Percentiles rank a stretch among this genome's conserved stretches.
phyloP scores from a whole-genome alignment of 2,797 vertebrate genomes.

The Tinamus major region DNA sequence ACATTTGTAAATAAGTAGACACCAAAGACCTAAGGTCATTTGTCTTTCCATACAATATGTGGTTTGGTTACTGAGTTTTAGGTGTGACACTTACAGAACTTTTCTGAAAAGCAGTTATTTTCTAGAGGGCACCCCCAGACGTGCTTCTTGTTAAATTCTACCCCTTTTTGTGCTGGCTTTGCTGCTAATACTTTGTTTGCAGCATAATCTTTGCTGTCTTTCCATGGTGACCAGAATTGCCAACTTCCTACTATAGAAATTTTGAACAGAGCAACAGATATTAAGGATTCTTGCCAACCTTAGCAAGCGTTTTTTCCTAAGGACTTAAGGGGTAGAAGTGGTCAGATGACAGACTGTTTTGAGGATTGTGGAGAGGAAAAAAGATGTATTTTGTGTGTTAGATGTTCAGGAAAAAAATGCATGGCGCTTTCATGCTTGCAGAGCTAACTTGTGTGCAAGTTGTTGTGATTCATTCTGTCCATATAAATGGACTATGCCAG shows the following conservation, averaged over 20 bases:
- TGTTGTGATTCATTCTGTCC: not conserved
- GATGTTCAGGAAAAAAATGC: not conserved
- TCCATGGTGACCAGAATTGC: slow-evolving; percentile 27
- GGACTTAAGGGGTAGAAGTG: not conserved
- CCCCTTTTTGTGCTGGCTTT: slow-evolving; percentile 20
- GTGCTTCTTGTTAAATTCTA: not conserved
- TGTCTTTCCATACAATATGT: not conserved
- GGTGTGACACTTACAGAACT: not conserved
- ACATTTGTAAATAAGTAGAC: slow-evolving; percentile 31
- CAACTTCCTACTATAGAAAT: slow-evolving; percentile 49
- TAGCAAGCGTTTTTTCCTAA: not conserved
- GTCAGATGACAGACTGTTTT: not conserved
- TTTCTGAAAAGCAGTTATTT: slow-evolving; percentile 13
- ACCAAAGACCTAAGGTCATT: slow-evolving; percentile 27
- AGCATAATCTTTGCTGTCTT: slow-evolving; percentile 12
- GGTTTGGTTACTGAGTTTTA: slow-evolving; percentile 28
- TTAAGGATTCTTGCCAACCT: not conserved
- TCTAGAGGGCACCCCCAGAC: not conserved
- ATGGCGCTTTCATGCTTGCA: not conserved
- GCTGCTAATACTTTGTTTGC: not conserved
- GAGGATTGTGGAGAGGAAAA: slow-evolving; percentile 13
- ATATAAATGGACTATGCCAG: not conserved
- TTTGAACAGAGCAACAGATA: slow-evolving; percentile 22
- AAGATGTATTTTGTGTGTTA: not conserved
- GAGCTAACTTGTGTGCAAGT: not conserved